Conservation (phyloP, 2,888 invertebrate species). For the Phortica okadai region DNA sequence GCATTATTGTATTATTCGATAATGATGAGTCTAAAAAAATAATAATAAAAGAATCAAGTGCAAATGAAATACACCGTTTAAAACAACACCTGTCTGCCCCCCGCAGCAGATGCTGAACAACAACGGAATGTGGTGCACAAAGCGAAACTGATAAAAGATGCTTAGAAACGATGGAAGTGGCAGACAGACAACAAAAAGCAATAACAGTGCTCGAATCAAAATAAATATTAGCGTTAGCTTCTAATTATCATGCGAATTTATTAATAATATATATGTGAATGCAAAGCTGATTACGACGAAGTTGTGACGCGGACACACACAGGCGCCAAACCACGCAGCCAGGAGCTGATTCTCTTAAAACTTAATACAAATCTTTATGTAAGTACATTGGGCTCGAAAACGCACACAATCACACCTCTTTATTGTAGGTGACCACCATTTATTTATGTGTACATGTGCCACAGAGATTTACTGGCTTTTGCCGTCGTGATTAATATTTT, state of each 20-base stretch:
- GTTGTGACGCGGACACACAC: slow-evolving; percentile 3
- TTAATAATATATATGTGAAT: neutral
- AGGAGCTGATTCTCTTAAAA: slow-evolving; percentile 1
- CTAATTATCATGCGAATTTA: slow-evolving; percentile 24
- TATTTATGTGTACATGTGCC: neutral
- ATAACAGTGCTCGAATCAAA: slow-evolving; percentile 63
- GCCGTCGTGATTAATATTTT: too few relatives aligned
- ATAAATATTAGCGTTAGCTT: slow-evolving; percentile 52
- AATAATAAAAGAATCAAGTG: neutral
- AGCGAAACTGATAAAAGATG: slow-evolving; percentile 20
- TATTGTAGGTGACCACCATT: neutral
- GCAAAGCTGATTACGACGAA: slow-evolving; percentile 12
- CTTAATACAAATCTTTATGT: slow-evolving; percentile 15
- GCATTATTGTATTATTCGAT: too few relatives aligned
- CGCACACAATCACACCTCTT: too few relatives aligned
- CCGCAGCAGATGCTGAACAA: neutral
- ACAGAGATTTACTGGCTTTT: neutral
- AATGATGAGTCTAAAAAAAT: neutral
- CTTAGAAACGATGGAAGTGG: neutral
- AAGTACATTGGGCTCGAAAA: neutral
- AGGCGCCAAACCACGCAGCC: slow-evolving; percentile 11
- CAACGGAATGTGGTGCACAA: neutral
- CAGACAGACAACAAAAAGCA: slow-evolving; percentile 53
- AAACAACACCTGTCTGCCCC: neutral
- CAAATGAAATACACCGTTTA: neutral